phyloP scores from a whole-genome alignment of 2,888 invertebrate genomes.

The Noctua pronuba region DNA sequence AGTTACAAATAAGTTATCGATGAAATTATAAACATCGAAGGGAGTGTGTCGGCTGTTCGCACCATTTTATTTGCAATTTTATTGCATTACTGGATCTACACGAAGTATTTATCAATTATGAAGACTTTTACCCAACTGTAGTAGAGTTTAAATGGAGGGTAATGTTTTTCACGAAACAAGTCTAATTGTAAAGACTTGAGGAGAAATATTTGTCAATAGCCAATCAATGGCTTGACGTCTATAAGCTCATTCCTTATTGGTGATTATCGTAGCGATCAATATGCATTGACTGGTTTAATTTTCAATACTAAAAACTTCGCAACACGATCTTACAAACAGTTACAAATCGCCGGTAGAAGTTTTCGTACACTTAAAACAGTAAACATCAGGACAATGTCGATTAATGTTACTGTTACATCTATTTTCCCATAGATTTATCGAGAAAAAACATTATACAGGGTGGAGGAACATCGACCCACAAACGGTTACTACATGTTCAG shows the following conservation, averaged over 20 bases:
- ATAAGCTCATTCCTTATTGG: constrained; percentile 6
- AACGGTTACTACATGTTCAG: neutral
- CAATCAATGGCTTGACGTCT: neutral
- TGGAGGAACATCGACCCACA: neutral
- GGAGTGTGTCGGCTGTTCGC: constrained; percentile 36
- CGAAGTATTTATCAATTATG: constrained; percentile 21
- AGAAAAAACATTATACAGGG: constrained; percentile 3
- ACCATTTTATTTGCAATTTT: constrained; percentile 1
- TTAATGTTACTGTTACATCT: constrained; percentile 11
- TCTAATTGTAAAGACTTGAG: neutral
- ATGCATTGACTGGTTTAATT: too few species aligned
- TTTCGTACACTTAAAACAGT: constrained; percentile 1
- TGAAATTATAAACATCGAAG: constrained; percentile 19
- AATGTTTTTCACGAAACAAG: neutral
- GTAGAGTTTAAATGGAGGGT: neutral
- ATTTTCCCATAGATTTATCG: constrained; percentile 20
- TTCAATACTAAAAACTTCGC: constrained; percentile 1
- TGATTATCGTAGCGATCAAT: neutral
- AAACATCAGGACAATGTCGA: neutral
- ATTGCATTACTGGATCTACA: neutral
- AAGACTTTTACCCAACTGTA: neutral
- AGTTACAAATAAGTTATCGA: constrained; percentile 42
- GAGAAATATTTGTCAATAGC: neutral
- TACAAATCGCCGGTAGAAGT: neutral
- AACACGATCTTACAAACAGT: constrained; percentile 15